phyloP scores from a whole-genome alignment of 2,888 invertebrate species.

The Eupithecia inturbata region DNA sequence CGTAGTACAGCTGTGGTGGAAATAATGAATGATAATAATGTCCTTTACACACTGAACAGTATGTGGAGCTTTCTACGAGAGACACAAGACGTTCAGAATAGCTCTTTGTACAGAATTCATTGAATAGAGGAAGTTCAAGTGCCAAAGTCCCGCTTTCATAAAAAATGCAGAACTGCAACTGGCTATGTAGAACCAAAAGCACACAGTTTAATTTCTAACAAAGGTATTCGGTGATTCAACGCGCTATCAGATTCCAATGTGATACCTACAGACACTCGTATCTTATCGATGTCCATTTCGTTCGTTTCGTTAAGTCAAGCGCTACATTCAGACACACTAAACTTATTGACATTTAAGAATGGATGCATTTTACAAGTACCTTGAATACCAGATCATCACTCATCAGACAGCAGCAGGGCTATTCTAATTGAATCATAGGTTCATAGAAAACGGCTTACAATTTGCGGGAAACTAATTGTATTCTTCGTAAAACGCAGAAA shows the following conservation, averaged over 20 bases:
- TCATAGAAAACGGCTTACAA: too few species aligned
- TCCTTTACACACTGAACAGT: too few species aligned
- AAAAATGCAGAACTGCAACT: background rate
- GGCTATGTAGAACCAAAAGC: background rate
- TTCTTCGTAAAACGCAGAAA: too few species aligned
- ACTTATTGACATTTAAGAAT: background rate
- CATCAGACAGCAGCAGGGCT: background rate
- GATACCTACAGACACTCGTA: background rate
- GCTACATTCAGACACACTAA: background rate
- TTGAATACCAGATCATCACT: background rate
- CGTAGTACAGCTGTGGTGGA: too few species aligned
- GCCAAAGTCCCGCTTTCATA: too few species aligned
- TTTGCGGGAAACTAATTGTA: too few species aligned
- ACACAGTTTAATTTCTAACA: background rate
- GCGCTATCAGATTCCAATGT: background rate
- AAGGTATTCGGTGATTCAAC: background rate
- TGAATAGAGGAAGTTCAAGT: too few species aligned
- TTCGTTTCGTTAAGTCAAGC: background rate
- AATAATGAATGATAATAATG: too few species aligned
- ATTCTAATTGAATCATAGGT: too few species aligned
- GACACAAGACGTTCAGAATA: too few species aligned
- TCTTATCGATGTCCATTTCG: background rate
- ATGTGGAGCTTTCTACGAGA: too few species aligned
- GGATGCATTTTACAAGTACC: background rate
- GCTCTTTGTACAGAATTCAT: too few species aligned